Evolutionary conservation across 2,888 invertebrate genomes (phyloP).

Genomic region (Lepidocyrtoides sp.): DNA sequence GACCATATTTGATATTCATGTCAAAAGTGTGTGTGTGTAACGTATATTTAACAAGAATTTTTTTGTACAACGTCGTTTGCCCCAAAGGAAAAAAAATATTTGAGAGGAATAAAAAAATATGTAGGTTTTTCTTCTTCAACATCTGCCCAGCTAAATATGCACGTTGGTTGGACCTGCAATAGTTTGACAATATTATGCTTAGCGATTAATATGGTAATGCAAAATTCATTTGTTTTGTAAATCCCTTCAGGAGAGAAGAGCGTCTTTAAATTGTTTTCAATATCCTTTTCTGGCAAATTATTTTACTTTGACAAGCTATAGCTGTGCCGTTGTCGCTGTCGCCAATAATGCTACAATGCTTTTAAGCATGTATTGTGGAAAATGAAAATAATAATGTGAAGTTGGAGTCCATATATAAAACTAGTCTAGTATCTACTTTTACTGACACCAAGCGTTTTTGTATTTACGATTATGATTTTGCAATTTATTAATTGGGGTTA

Average conservation of each 20-base stretch:
- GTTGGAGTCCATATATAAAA: too few species aligned
- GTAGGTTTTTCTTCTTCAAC: neutral
- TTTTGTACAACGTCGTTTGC: neutral
- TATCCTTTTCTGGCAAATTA: conserved; percentile 72
- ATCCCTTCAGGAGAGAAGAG: conserved; percentile 55
- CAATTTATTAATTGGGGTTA: conserved; percentile 38
- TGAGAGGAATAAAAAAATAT: neutral
- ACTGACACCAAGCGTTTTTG: neutral
- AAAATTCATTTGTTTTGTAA: conserved; percentile 67
- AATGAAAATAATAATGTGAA: too few species aligned
- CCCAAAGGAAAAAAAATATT: neutral
- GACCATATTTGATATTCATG: neutral
- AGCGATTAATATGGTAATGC: conserved; percentile 60
- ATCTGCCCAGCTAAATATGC: neutral
- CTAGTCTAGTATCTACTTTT: too few species aligned
- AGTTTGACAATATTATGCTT: conserved; percentile 22
- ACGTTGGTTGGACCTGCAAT: conserved; percentile 18
- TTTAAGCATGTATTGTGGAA: too few species aligned
- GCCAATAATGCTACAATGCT: too few species aligned
- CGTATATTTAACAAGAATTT: neutral
- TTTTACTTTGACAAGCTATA: conserved; percentile 62
- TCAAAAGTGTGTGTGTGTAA: neutral
- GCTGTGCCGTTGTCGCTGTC: neutral
- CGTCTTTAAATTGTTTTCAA: conserved; percentile 36
- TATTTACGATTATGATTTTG: conserved; percentile 1